phyloP scores from a whole-genome alignment of 2,888 invertebrate species.

The Drosophila pseudotakahashii region DNA sequence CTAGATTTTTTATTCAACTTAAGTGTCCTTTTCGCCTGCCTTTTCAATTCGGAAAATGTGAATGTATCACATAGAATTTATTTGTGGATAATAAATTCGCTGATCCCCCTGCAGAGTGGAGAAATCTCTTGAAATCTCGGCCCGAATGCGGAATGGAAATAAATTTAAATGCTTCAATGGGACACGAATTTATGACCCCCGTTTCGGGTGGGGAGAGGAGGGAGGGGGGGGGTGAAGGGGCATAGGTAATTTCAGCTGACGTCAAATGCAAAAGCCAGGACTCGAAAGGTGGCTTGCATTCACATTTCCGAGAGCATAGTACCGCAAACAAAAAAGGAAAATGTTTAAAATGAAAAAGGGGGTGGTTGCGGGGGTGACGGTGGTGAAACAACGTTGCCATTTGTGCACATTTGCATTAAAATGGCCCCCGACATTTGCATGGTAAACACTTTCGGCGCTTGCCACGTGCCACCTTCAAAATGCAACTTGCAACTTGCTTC shows the following conservation, averaged over 20 bases:
- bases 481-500: constrained; percentile 35
- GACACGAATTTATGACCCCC: constrained; percentile 57
- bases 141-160: constrained; percentile 52
- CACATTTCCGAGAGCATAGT: constrained; percentile 48
- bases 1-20: constrained; percentile 18
- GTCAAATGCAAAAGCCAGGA: constrained; percentile 56
- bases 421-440: constrained; percentile 70
- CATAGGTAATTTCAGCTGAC: constrained; percentile 36
- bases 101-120: constrained; percentile 21
- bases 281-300: constrained; percentile 36
- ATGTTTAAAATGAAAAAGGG: constrained; percentile 58
- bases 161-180: constrained; percentile 61
- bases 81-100: constrained; percentile 64
- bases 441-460: constrained; percentile 51
- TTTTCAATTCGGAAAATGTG: constrained; percentile 49
- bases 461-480: constrained; percentile 57
- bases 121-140: constrained; percentile 42
- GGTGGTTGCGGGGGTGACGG: background rate
- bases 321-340: constrained; percentile 32
- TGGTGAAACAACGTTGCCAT: constrained; percentile 51
- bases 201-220: background rate
- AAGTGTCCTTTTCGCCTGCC: constrained; percentile 20
- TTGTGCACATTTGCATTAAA: constrained; percentile 73
- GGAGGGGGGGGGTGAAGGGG: background rate
- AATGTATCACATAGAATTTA: constrained; percentile 57